These are phyloP conservation scores for Hipposideros larvatus DNA, from an alignment of 2,797 vertebrate genomes.

Conservation along the genomic window DNA sequence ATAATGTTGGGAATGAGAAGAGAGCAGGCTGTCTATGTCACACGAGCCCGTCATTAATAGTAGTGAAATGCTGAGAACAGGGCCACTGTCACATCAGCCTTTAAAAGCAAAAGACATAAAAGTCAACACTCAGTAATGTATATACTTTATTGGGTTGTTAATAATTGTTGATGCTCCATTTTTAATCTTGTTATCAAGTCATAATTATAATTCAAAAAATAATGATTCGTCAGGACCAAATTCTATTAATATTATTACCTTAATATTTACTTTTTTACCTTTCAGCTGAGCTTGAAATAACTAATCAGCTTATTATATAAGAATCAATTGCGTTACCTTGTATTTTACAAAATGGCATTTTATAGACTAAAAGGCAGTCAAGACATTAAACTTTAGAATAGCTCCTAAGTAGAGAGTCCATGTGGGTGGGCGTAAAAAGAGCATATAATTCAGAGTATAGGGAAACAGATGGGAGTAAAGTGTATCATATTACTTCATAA, in stretches of 20 bases:
- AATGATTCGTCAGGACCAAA: neutral
- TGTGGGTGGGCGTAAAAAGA: neutral
- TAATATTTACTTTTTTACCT: conserved; percentile 13
- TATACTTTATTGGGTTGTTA: neutral
- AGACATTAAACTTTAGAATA: neutral
- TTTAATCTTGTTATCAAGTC: neutral
- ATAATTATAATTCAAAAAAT: neutral
- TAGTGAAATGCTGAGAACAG: neutral
- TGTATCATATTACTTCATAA: conserved; percentile 43
- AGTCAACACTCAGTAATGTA: neutral
- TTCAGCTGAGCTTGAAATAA: conserved; percentile 13
- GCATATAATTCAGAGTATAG: neutral
- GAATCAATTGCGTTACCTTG: neutral
- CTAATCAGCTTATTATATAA: neutral
- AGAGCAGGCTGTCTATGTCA: neutral
- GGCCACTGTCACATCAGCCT: neutral
- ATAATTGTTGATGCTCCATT: neutral
- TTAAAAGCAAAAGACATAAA: neutral
- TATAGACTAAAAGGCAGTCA: neutral
- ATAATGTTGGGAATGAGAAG: neutral
- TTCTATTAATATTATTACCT: neutral
- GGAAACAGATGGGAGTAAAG: neutral
- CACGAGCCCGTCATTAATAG: neutral
- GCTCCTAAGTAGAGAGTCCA: neutral
- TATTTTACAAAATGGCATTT: neutral